Conservation (phyloP, 2,113 vertebrate species). For the Lepus europaeus region DNA sequence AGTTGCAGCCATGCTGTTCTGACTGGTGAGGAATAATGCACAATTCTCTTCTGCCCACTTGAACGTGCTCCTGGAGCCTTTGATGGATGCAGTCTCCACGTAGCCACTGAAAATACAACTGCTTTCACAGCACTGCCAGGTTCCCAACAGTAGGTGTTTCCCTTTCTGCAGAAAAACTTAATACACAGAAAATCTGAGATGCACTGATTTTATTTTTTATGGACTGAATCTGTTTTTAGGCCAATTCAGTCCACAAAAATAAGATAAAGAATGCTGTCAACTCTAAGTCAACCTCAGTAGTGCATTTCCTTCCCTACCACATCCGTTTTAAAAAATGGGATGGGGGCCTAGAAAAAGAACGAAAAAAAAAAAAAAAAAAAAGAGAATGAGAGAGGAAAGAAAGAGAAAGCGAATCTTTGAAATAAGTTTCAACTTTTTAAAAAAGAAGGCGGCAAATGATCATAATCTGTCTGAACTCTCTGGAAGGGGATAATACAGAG, state of each 20-base stretch:
- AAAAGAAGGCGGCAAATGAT: not conserved
- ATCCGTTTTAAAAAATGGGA: not conserved
- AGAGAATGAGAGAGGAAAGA: not conserved
- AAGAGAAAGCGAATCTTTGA: not conserved
- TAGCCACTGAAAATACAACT: not conserved
- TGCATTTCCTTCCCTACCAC: not conserved
- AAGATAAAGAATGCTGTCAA: not conserved
- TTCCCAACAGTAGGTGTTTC: not conserved
- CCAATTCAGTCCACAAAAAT: not conserved
- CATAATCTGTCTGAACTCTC: not conserved
- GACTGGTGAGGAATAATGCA: not conserved
- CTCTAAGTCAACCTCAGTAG: not conserved
- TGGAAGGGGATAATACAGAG: not conserved
- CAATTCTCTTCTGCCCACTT: not conserved
- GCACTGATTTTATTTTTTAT: not conserved
- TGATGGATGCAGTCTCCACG: accelerated
- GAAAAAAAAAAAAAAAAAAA: not conserved
- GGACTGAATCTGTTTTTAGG: not conserved
- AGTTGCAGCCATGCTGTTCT: not conserved
- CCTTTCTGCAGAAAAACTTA: not conserved
- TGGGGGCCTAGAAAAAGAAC: too few species aligned
- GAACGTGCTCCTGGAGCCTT: not conserved
- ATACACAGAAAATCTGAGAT: not conserved
- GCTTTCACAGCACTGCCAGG: not conserved
- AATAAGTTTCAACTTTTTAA: not conserved